Conservation (phyloP, 2,797 vertebrate species). For the Anas acuta region DNA sequence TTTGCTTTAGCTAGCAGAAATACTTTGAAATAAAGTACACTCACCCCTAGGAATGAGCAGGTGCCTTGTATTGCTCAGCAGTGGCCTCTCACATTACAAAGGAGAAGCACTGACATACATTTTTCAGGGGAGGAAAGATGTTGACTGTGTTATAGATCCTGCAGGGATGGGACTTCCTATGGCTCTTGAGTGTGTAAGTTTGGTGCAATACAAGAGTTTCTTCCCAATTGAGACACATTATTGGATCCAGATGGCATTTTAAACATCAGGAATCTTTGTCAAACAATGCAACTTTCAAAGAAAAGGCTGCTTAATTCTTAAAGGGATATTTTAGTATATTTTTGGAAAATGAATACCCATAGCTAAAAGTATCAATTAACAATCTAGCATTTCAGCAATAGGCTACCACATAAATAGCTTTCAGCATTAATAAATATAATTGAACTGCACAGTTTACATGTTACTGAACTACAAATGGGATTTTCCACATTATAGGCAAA, state of each 20-base stretch:
- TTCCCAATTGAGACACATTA: slow-evolving; percentile 10
- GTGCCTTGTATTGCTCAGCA: slow-evolving; percentile 33
- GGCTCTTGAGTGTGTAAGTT: background rate
- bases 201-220: slow-evolving; percentile 24
- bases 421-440: background rate
- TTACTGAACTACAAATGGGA: background rate
- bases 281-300: background rate
- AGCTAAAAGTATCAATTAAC: slow-evolving; percentile 12
- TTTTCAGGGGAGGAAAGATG: slow-evolving; percentile 17
- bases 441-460: background rate
- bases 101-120: background rate
- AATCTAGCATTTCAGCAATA: background rate
- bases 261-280: slow-evolving; percentile 23
- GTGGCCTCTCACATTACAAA: slow-evolving; percentile 23
- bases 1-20: background rate
- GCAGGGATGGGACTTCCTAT: slow-evolving; percentile 24
- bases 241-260: slow-evolving; percentile 50
- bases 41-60: background rate
- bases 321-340: background rate
- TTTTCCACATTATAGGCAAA: background rate
- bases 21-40: background rate
- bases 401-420: background rate
- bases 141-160: slow-evolving; percentile 29
- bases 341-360: background rate
- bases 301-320: slow-evolving; percentile 16